Evolutionary conservation across 2,888 invertebrate species (phyloP), one percentile per base, ranked within the genome.

Genomic region (Abrostola tripartita): DNA sequence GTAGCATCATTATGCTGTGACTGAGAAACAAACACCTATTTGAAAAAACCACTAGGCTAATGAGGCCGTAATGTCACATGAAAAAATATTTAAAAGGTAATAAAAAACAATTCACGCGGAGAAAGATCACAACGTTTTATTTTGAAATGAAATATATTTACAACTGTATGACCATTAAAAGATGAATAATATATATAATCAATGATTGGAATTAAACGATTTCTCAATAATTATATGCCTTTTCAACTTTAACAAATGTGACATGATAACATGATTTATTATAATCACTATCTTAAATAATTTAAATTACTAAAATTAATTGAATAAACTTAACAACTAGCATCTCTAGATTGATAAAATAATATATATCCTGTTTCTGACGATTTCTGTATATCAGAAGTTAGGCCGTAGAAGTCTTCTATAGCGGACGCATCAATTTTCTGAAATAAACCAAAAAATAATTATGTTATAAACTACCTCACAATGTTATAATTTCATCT

Each of bases 281-380:
- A 86, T 88, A 83, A 81, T 87, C 88, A 88, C 89, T 90, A 90
- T 88, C 71, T 89, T 88, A 87, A 88, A 88, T 88, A 85, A 86
- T 90, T 92, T 93, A 92, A 92, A 90, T 92, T 89, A 90, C 88
- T 91, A 92, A 88, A 86, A 83, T 83, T 85, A 83, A 85, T 83
- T 83, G 81, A 83, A 86, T 83, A 92, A 91, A 93, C 89, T 93
- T 93, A 95, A 90, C 97, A 97, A 94, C 93, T 94, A 93, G 92
- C 94, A 79, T 98, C 98, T 87, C 97, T 96, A 65, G 98, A 98
- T 93, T 99, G 99, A 95, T 99, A 99, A 95, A 99, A 99, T 85
- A 99, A 95, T 90, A 99, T 99, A 94, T 99, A 99, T 84, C 99
- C 99, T 60, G 99, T 99, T 95, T 99, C 99, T 44, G 99, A 99